These are phyloP conservation scores for Megalurothrips usitatus DNA, from an alignment of 2,888 invertebrate genomes.

Conservation along the genomic window DNA sequence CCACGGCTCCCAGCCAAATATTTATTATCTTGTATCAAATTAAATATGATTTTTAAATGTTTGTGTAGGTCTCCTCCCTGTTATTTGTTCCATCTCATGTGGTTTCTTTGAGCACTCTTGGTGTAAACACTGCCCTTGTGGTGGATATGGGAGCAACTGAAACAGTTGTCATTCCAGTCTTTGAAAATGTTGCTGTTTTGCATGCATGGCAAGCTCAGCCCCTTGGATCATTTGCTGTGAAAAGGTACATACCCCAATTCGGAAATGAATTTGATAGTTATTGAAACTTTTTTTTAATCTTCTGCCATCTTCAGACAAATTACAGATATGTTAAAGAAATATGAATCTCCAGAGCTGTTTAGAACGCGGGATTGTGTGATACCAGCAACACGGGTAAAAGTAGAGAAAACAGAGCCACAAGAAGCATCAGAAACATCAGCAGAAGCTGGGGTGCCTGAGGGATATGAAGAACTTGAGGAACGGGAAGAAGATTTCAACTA, in stretches of 20 bases:
- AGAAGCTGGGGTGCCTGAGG: not conserved
- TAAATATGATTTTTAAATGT: conserved; percentile 30
- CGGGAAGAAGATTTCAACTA: conserved; percentile 39
- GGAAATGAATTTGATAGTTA: conserved; percentile 27
- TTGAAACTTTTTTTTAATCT: not conserved
- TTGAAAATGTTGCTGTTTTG: conserved; percentile 79
- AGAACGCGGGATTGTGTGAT: not conserved
- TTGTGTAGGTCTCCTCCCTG: conserved; percentile 62
- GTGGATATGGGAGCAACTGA: conserved; percentile 85
- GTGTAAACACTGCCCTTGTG: conserved; percentile 74
- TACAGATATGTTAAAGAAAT: conserved; percentile 39
- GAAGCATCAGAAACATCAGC: conserved; percentile 33
- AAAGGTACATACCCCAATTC: conserved; percentile 50
- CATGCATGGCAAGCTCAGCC: conserved; percentile 79
- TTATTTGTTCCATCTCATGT: conserved; percentile 82
- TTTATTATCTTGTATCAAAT: not conserved
- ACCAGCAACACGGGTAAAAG: not conserved
- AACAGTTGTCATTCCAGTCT: conserved; percentile 74
- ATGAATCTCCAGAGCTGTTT: not conserved
- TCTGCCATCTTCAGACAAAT: conserved; percentile 39
- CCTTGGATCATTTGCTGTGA: conserved; percentile 68
- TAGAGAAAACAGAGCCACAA: conserved; percentile 32
- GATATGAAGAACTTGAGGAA: conserved; percentile 29
- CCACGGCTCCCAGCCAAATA: not conserved
- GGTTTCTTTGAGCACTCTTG: conserved; percentile 76